Conservation (phyloP, 2,113 vertebrate genomes). For the Melospiza georgiana region DNA sequence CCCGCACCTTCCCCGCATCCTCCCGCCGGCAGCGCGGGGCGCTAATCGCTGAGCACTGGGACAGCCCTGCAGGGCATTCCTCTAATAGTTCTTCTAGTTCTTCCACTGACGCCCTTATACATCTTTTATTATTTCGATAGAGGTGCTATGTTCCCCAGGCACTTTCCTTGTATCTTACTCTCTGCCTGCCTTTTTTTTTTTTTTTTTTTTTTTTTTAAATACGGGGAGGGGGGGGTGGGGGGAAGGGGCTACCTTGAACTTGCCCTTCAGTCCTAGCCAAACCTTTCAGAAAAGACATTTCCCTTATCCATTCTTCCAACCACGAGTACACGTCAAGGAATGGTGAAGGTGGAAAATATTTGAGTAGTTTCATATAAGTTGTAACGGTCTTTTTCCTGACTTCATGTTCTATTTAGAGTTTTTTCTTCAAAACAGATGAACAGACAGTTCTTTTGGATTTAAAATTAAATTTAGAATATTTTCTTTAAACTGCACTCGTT, state of each 20-base stretch:
- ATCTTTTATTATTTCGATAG: constrained; percentile 64
- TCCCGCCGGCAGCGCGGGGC: background rate
- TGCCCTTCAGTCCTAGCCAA: background rate
- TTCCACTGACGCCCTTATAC: constrained; percentile 65
- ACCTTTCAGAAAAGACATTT: constrained; percentile 13
- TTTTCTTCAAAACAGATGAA: constrained; percentile 15
- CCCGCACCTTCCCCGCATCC: background rate
- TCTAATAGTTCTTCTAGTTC: constrained; percentile 56
- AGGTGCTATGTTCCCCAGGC: constrained; percentile 58
- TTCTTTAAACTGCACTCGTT: constrained; percentile 5
- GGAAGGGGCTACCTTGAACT: background rate
- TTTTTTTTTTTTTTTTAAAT: background rate
- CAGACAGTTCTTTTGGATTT: constrained; percentile 1
- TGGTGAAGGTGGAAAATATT: constrained; percentile 1
- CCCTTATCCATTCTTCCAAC: background rate
- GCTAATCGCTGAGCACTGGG: constrained; percentile 33
- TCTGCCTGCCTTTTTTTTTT: background rate
- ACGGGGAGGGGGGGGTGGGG: background rate
- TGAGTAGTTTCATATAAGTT: background rate
- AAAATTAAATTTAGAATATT: constrained; percentile 55
- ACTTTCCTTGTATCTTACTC: constrained; percentile 39
- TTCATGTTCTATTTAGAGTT: background rate
- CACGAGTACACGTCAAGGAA: background rate
- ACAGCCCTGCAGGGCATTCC: constrained; percentile 43
- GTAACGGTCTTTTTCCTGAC: background rate